Conservation (phyloP, 2,113 vertebrate species). For the Cyanoramphus novaezelandiae region DNA sequence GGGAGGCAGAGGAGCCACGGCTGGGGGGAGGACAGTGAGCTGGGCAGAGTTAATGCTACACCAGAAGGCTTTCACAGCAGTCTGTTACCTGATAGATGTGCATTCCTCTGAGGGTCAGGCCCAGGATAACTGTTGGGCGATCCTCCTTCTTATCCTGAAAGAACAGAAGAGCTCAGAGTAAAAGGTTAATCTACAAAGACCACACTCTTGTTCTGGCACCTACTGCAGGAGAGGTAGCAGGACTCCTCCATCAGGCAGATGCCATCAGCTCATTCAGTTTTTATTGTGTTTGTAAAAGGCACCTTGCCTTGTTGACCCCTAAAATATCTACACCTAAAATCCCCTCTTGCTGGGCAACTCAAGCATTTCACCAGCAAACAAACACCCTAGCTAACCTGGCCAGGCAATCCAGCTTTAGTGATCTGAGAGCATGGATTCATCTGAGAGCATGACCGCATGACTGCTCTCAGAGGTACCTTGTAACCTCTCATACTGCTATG, state of each 20-base stretch:
- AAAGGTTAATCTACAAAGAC: constrained; percentile 61
- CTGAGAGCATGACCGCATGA: too few species aligned
- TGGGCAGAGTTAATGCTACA: constrained; percentile 32
- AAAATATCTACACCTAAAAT: neutral
- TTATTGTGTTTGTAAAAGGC: constrained; percentile 42
- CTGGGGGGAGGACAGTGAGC: neutral
- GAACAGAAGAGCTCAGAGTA: neutral
- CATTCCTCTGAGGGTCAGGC: constrained; percentile 88
- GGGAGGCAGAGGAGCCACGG: neutral
- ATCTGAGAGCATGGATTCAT: neutral
- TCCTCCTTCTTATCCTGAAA: constrained; percentile 89
- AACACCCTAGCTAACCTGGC: neutral
- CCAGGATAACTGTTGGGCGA: constrained; percentile 82
- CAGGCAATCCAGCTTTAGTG: neutral
- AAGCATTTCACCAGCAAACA: neutral
- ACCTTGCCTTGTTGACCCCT: constrained; percentile 36
- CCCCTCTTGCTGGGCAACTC: neutral
- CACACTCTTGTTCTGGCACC: constrained; percentile 2
- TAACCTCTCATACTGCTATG: accelerated
- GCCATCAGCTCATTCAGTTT: constrained; percentile 9
- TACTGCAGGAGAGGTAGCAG: constrained; percentile 40
- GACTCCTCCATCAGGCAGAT: neutral
- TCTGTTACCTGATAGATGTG: constrained; percentile 89
- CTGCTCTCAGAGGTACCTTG: neutral
- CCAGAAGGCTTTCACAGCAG: constrained; percentile 16